These are phyloP conservation scores for Luperina nickerlii DNA, from an alignment of 2,888 invertebrate genomes.

Conservation along the genomic window DNA sequence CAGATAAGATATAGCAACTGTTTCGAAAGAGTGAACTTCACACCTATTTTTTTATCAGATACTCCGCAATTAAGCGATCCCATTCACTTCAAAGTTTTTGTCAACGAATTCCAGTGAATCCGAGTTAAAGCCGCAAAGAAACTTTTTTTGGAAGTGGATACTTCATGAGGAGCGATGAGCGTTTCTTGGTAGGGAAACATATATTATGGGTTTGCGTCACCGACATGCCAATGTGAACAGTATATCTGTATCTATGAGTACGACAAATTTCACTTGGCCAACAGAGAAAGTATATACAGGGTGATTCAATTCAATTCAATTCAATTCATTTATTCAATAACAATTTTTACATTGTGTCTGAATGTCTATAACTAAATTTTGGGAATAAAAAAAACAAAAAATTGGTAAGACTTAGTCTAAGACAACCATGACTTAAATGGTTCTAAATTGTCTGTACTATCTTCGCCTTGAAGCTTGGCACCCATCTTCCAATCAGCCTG, in stretches of 20 bases:
- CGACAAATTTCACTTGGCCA: background rate
- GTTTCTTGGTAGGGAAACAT: background rate
- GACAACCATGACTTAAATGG: no score
- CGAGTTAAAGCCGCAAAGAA: background rate
- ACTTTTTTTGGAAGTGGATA: background rate
- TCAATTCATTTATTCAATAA: no score
- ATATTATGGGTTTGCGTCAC: background rate
- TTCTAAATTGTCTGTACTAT: no score
- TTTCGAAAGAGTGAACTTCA: slow-evolving; percentile 8
- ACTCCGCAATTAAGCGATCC: background rate
- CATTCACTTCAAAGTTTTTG: slow-evolving; percentile 7
- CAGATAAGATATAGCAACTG: background rate
- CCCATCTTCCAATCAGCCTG: no score
- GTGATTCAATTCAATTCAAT: no score
- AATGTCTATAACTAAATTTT: no score
- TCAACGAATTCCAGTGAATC: background rate
- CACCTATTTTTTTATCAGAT: slow-evolving; percentile 17
- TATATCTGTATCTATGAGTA: background rate
- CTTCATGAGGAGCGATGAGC: background rate
- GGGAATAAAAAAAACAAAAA: no score
- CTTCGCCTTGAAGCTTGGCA: no score
- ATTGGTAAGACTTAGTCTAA: no score
- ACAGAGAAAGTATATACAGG: background rate
- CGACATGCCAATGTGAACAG: background rate
- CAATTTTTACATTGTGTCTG: no score